A percentile compares a stretch with the other conserved stretches of the same genome.
Conservation (phyloP, 2,888 invertebrate species). For the Ethmia dodecea region DNA sequence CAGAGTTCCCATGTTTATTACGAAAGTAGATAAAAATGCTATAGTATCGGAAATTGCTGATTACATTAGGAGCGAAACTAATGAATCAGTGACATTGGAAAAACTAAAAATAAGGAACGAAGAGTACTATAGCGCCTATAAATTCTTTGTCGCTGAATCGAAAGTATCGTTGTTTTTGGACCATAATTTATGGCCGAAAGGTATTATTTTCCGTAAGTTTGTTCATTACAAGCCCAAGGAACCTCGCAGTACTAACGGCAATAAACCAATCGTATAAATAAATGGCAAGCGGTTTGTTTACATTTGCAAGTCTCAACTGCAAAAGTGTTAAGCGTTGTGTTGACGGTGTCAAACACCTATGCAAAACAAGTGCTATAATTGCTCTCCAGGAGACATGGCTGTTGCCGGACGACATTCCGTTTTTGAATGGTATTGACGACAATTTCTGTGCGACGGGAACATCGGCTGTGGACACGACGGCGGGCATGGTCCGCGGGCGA, state of each 20-base stretch:
- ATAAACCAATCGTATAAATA: too few species aligned
- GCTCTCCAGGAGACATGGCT: slow-evolving; percentile 16
- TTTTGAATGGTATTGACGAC: slow-evolving; percentile 5
- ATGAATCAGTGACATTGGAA: too few species aligned
- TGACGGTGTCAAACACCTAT: slow-evolving; percentile 4
- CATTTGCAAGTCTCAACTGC: slow-evolving; percentile 12
- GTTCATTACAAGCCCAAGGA: slow-evolving; percentile 9
- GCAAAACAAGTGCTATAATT: slow-evolving; percentile 5
- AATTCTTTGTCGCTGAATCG: slow-evolving; percentile 11
- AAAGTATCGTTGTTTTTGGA: slow-evolving; percentile 13
- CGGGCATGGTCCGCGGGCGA: slow-evolving; percentile 14
- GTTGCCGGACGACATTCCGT: slow-evolving; percentile 9
- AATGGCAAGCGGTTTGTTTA: background rate
- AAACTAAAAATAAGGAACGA: slow-evolving; percentile 10
- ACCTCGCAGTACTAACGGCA: background rate
- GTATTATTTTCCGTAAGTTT: slow-evolving; percentile 17
- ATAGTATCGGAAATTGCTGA: slow-evolving; percentile 6
- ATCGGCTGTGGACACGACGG: slow-evolving; percentile 14
- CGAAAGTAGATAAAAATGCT: slow-evolving; percentile 17
- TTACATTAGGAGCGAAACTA: too few species aligned
- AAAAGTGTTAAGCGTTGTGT: slow-evolving; percentile 13
- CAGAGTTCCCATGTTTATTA: slow-evolving; percentile 14
- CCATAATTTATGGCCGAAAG: slow-evolving; percentile 16
- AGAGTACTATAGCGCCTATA: slow-evolving; percentile 14
- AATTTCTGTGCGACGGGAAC: slow-evolving; percentile 5